Evolutionary conservation across 2,888 invertebrate species (phyloP), one percentile per base, ranked within the genome.

Genomic region (Glaucopsyche alexis): DNA sequence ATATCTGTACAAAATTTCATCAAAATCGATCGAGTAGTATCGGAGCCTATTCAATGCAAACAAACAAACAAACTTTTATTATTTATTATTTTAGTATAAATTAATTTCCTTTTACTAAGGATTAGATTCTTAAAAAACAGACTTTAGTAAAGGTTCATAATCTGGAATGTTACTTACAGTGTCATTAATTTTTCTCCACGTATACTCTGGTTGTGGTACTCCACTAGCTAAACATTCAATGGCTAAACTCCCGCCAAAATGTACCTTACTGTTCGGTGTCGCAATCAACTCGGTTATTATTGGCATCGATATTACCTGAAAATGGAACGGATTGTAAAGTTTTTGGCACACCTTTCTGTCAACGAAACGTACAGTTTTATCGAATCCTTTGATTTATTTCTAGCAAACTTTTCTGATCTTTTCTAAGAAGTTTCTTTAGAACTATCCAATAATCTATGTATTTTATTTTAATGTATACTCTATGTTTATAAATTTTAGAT

Each of bases 201-300:
- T 72, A 70, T 85, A 87, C 74, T 81, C 79, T 2, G 90, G 89
- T 42, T 82, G 79, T 9, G 91, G 91, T 11, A 76, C 78, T 0
- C 89, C 90, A 47, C 85, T 81, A 1, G 87, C 88, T 49, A 79
- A 73, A 76, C 92, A 93, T 73, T 87, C 85, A 72, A 91, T 80
- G 0, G 81, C 77, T 40, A 91, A 75, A 29, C 78, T 67, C 29
- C 81, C 81, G 0, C 86, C 87, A 52, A 78, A 79, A 7, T 81
- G 72, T 0, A 87, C 81, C 4, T 76, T 81, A 7, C 77, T 75
- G 14, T 80, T 79, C 50, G 88, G 87, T 64, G 74, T 81, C 1
- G 86, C 83, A 69, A 73, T 77, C 1, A 91, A 60, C 11, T 84
- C 80, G 70, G 76, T 77, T 73, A 91, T 86, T 14, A 75, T 67